Conservation (phyloP, 2,888 invertebrate genomes). For the Pseudanteris insignis region DNA sequence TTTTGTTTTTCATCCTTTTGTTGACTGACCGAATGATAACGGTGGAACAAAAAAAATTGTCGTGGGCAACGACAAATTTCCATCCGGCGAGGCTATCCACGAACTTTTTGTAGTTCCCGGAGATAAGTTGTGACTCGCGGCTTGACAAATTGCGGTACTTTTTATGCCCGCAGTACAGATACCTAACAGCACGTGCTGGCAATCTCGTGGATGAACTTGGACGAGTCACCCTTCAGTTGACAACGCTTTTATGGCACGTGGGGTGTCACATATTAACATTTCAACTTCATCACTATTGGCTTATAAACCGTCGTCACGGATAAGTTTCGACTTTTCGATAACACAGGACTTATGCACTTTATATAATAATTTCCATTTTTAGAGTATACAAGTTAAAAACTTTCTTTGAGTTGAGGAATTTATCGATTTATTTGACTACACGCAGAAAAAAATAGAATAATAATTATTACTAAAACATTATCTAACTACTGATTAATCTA, state of each 20-base stretch:
- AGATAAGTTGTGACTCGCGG: constrained; percentile 13
- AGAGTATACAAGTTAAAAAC: no score
- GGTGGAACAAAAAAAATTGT: constrained; percentile 1
- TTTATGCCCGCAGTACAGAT: constrained; percentile 5
- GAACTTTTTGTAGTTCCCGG: neutral
- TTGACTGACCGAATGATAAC: no score
- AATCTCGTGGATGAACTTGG: constrained; percentile 6
- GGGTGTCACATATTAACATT: constrained; percentile 5
- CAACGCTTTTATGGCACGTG: constrained; percentile 12
- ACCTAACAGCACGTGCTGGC: constrained; percentile 15
- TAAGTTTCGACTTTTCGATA: neutral
- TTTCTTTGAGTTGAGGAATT: no score
- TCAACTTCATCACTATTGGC: neutral
- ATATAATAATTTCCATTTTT: no score
- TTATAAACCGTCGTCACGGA: no score
- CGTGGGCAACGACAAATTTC: constrained; percentile 12
- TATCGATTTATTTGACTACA: no score
- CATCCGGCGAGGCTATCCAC: neutral
- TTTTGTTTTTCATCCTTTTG: neutral
- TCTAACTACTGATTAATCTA: no score
- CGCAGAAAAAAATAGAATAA: no score
- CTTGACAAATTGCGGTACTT: constrained; percentile 20
- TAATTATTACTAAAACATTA: no score
- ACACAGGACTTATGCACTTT: no score
- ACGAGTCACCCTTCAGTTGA: constrained; percentile 9